These are phyloP conservation scores for Steatocranus sp. DNA, from an alignment of 2,797 vertebrate genomes.

Conservation along the genomic window DNA sequence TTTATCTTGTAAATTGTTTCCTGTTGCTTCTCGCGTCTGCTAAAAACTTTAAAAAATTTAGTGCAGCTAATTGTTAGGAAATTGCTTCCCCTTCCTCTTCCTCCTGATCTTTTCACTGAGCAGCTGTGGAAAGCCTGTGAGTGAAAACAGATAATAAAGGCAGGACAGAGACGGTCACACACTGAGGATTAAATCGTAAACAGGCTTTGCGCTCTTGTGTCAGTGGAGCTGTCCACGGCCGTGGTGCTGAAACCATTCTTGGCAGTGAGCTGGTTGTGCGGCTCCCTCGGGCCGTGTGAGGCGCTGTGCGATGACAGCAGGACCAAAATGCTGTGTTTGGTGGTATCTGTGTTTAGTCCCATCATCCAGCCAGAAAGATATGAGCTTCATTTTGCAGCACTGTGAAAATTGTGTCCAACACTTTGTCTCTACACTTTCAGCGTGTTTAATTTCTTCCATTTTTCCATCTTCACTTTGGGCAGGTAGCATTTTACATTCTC, in stretches of 20 bases:
- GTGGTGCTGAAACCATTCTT: conserved; percentile 47
- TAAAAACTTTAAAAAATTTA: not conserved
- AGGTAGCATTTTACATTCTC: not conserved
- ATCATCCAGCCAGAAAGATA: not conserved
- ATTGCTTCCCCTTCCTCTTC: not conserved
- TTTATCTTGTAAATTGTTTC: conserved; percentile 7
- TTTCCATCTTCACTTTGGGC: not conserved
- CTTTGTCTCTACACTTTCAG: not conserved
- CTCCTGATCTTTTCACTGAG: not conserved
- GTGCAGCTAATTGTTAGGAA: not conserved
- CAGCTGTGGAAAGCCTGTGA: not conserved
- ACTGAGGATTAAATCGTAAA: conserved; percentile 9
- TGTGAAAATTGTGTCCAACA: not conserved
- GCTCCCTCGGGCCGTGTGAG: conserved; percentile 24
- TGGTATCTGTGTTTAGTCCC: not conserved
- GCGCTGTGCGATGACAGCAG: not conserved
- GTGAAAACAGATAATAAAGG: not conserved
- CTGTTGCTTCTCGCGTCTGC: not conserved
- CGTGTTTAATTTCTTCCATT: not conserved
- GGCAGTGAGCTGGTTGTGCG: conserved; percentile 14
- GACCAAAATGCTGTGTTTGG: conserved; percentile 8
- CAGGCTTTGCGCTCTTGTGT: conserved; percentile 1
- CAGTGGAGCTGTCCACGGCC: conserved; percentile 52
- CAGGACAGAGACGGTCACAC: not conserved
- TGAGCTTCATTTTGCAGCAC: not conserved